Conservation (phyloP, 2,113 vertebrate genomes). For the Corydoras sp. region DNA sequence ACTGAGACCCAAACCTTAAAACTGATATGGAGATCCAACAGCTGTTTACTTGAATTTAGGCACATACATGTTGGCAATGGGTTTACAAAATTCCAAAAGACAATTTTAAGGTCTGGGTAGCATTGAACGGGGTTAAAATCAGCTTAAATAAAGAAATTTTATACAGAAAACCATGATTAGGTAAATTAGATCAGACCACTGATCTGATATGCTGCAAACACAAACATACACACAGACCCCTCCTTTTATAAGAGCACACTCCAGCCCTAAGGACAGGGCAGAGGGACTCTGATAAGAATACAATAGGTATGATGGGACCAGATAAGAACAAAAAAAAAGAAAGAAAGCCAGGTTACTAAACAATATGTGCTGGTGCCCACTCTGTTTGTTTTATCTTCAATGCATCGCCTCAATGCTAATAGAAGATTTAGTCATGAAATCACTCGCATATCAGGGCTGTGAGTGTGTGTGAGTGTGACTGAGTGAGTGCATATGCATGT, state of each 20-base stretch:
- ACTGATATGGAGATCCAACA: too few relatives aligned
- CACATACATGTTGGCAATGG: too few relatives aligned
- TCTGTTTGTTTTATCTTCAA: constrained; percentile 18
- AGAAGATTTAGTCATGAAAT: constrained; percentile 9
- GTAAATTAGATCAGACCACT: too few relatives aligned
- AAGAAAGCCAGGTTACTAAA: constrained; percentile 10
- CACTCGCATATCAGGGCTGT: not conserved
- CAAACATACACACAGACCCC: constrained; percentile 2
- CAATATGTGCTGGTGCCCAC: constrained; percentile 20
- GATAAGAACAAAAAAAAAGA: constrained; percentile 37
- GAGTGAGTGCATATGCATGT: constrained; percentile 9
- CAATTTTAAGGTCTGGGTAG: too few relatives aligned
- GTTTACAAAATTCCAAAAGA: too few relatives aligned
- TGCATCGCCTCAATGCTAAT: not conserved
- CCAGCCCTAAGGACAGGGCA: constrained; percentile 40
- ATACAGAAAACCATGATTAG: too few relatives aligned
- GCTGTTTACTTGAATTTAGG: too few relatives aligned
- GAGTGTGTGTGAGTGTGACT: not conserved
- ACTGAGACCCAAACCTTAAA: too few relatives aligned
- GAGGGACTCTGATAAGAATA: constrained; percentile 44
- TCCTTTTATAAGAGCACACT: constrained; percentile 13
- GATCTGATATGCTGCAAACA: constrained; percentile 13
- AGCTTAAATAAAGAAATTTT: too few relatives aligned
- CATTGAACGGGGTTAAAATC: too few relatives aligned
- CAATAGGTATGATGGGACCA: constrained; percentile 44